Percentiles rank a stretch among this genome's conserved stretches.
Conservation (phyloP, 2,888 invertebrate species). For the Cheilosia impressa region DNA sequence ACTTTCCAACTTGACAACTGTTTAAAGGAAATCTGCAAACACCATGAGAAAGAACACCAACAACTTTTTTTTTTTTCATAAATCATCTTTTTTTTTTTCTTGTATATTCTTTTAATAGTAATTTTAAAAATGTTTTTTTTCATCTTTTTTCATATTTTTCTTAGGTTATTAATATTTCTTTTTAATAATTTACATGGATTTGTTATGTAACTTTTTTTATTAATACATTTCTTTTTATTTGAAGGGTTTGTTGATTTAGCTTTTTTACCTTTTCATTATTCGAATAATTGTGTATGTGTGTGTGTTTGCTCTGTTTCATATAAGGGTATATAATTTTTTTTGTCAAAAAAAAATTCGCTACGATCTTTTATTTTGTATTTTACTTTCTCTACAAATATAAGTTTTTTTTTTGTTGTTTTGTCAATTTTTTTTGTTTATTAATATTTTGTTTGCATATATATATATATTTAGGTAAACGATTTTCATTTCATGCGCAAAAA, state of each 20-base stretch:
- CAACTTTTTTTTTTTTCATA: conserved; percentile 58
- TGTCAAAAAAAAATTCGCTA: conserved; percentile 61
- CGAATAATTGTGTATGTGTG: conserved; percentile 47
- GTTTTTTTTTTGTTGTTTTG: conserved; percentile 44
- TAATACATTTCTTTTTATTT: conserved; percentile 59
- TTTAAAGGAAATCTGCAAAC: background rate
- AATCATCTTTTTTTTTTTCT: conserved; percentile 73
- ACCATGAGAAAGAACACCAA: background rate
- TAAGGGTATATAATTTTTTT: conserved; percentile 55
- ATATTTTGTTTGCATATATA: conserved; percentile 73
- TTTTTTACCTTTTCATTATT: conserved; percentile 15
- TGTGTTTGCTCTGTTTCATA: conserved; percentile 39
- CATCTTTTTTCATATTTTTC: conserved; percentile 56
- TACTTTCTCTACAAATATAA: conserved; percentile 69
- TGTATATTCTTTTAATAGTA: conserved; percentile 74
- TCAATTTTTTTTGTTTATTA: conserved; percentile 61
- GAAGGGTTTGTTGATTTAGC: conserved; percentile 41
- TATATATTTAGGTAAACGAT: conserved; percentile 72
- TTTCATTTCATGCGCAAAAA: conserved; percentile 75
- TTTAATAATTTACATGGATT: conserved; percentile 75
- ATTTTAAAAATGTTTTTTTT: conserved; percentile 75
- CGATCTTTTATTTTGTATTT: conserved; percentile 41
- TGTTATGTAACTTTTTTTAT: conserved; percentile 71
- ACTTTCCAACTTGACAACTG: background rate
- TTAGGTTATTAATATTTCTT: conserved; percentile 68